Evolutionary conservation across 2,113 vertebrate species (phyloP).

Genomic region (Eudyptes chrysolophus): DNA sequence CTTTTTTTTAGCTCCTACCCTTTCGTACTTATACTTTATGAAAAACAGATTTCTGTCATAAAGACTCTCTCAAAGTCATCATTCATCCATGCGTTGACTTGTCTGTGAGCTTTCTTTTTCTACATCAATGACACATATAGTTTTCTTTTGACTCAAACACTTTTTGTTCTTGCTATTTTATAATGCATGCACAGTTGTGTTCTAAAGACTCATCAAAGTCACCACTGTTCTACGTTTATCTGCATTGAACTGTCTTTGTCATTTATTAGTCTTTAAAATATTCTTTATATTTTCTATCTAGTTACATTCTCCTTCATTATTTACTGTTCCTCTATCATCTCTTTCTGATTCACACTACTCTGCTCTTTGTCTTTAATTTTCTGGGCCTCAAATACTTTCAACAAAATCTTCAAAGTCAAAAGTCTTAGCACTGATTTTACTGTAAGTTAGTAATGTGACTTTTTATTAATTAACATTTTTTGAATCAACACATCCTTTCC

Average conservation of each 20-base stretch:
- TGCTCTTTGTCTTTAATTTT: conserved; percentile 28
- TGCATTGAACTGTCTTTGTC: conserved; percentile 52
- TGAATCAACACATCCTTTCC: background rate
- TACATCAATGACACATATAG: conserved; percentile 27
- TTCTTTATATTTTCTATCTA: conserved; percentile 40
- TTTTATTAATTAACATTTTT: background rate
- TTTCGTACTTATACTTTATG: conserved; percentile 10
- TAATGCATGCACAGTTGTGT: conserved; percentile 41
- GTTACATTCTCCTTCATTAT: conserved; percentile 40
- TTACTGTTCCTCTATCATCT: conserved; percentile 32
- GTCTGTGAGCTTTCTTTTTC: background rate
- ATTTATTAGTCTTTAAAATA: conserved; percentile 66
- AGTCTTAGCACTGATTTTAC: background rate
- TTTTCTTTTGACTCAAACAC: conserved; percentile 28
- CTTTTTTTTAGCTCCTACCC: background rate
- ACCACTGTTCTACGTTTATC: conserved; percentile 56
- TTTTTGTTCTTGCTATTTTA: conserved; percentile 59
- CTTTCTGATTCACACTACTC: background rate
- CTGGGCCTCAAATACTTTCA: background rate
- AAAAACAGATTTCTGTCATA: conserved; percentile 34
- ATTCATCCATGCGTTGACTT: conserved; percentile 19
- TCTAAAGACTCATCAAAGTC: conserved; percentile 68
- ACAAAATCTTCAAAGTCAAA: conserved; percentile 34
- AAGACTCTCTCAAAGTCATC: conserved; percentile 47
- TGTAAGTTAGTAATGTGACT: background rate